Evolutionary conservation across 2,113 vertebrate genomes (phyloP), one percentile per base, ranked within the genome.

Genomic region (Channa maculata): DNA sequence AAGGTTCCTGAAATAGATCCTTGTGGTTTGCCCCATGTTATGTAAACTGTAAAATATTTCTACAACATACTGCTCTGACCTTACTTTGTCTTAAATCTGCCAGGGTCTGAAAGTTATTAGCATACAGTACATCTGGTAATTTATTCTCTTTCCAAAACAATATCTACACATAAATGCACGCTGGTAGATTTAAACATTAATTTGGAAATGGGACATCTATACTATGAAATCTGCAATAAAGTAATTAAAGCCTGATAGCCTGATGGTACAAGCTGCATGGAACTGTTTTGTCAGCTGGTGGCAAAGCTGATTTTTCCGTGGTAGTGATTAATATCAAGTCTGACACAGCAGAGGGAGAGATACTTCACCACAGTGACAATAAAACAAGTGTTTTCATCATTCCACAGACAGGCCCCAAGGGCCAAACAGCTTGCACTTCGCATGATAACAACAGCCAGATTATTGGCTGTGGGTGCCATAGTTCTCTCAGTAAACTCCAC

Each of bases 381-480:
- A 76, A 86, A 89, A 84, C 79, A 73, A 81, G 41, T 59, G 76
- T 89, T 89, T 86, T 75, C 79, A 82, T 83, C 63, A 46, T 68
- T 62, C 57, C 10, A 39, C 60, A 80, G 85, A 79, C 65, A 68
- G 69, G 46, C 65, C 37, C 77, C 82, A 58, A 34, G 44, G 55
- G 80, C 79, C 71, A 71, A 77, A 77, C 58, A 88, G 65, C 77
- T 77, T 77, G 69, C 54, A 60, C 15, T 15, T 89, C 86, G 70
- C 77, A 65, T 77, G 82, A 86, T 87, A 72, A 73, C 62, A 84
- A 69, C 77, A 74, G 68, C 12, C 58, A 61, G 66, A 88, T 85
- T 84, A 80, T 71, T 71, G 58, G 68, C 65, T 82, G 53, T 6
- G 12, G 66, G 64, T 57, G 45, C 63, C 60, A 11, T 5, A 71